These are phyloP conservation scores for Tangara arthus DNA, from an alignment of 2,797 vertebrate species.

Conservation along the genomic window DNA sequence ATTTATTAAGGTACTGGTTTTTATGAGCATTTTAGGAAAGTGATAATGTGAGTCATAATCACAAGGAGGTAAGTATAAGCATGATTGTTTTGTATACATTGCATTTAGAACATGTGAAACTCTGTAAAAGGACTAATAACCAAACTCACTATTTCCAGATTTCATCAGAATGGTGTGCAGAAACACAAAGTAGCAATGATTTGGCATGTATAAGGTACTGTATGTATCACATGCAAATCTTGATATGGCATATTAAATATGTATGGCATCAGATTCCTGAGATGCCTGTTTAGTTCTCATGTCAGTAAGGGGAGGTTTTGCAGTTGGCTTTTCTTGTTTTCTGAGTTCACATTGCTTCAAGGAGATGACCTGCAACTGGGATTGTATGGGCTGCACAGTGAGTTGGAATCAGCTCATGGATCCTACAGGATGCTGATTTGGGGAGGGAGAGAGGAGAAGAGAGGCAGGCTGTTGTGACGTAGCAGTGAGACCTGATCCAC, in stretches of 20 bases:
- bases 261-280: not conserved
- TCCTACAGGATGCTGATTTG: not conserved
- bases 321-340: not conserved
- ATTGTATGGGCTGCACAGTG: not conserved
- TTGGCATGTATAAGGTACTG: not conserved
- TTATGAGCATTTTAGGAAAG: not conserved
- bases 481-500: not conserved
- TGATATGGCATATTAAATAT: not conserved
- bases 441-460: not conserved
- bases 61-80: not conserved
- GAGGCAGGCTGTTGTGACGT: not conserved
- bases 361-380: not conserved
- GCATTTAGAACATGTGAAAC: not conserved
- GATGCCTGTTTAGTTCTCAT: not conserved
- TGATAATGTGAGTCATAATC: not conserved
- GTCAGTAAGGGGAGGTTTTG: not conserved
- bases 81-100: not conserved
- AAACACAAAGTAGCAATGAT: not conserved
- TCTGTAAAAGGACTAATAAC: not conserved
- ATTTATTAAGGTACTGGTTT: not conserved
- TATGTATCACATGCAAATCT: not conserved
- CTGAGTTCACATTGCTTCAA: not conserved
- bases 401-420: not conserved
- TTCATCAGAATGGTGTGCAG: not conserved
- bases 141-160: not conserved